Conservation (phyloP, 1,140 invertebrate species). For the Thaumatotibia leucotreta region DNA sequence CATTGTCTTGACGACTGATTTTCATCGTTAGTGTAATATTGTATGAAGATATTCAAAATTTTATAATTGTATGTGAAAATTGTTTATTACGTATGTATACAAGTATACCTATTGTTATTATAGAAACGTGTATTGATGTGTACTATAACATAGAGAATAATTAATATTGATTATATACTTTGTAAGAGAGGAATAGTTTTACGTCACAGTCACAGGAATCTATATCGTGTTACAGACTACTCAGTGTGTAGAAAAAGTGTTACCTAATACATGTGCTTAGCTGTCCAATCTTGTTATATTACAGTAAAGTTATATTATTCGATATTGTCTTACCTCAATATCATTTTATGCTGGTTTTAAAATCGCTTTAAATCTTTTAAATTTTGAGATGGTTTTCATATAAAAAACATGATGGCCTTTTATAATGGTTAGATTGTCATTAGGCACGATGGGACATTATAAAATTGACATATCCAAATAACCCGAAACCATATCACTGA, state of each 20-base stretch:
- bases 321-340: background rate
- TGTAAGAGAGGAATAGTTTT: background rate
- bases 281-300: background rate
- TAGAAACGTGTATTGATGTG: constrained; percentile 61
- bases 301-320: background rate
- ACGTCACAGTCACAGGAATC: background rate
- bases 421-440: background rate
- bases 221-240: constrained; percentile 8
- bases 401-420: background rate
- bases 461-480: constrained; percentile 35
- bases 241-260: constrained; percentile 9
- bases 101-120: constrained; percentile 48
- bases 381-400: background rate
- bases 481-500: constrained; percentile 40
- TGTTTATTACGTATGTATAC: constrained; percentile 68
- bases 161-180: constrained; percentile 7
- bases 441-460: background rate
- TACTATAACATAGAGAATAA: constrained; percentile 44
- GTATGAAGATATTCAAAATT: constrained; percentile 49
- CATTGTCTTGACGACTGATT: constrained; percentile 68
- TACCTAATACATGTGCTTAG: constrained; percentile 7
- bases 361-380: background rate
- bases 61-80: constrained; percentile 58
- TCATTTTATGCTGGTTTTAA: background rate
- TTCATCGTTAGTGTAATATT: constrained; percentile 56